Evolutionary conservation across 2,888 invertebrate genomes (phyloP), one percentile per base, ranked within the genome.

Genomic region (Troides oblongomaculatus): DNA sequence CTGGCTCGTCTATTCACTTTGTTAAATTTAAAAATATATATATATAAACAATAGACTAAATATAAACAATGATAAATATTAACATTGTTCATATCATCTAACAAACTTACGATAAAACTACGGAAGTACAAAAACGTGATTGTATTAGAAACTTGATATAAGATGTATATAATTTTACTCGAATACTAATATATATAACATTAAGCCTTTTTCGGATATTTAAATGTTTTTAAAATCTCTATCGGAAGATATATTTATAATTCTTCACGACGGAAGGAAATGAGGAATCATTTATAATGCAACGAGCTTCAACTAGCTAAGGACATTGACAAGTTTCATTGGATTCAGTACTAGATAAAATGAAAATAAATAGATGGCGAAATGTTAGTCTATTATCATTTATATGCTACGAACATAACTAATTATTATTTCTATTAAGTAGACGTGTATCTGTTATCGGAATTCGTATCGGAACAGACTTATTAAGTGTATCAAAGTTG

Each of bases 401-500:
- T 30, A 30, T 3, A 30, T 30, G 30, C 30, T 30, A 30, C 3
- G 10, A 10, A 43, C 8, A 7, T 43, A 43, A 43, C 8, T 12
- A 43, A 43, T 43, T 8, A 43, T 12, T 43, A 8, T 43, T 43
- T 43, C 43, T 14, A 12, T 46, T 46, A 46, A 12, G 12, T 14
- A 46, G 2, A 46, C 46, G 12, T 53, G 3, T 7, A 53, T 6
- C 18, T 6, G 18, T 53, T 53, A 53, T n/a, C 2, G 53, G n/a
- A 53, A n/a, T 53, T n/a, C 1, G 30, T 50, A 39, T 50, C 21
- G 18, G 2, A 30, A 25, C 25, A 30, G n/a, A 50, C 36, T 30
- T 63, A 68, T 68, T 68, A 46, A 68, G 58, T 64, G 56, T 39
- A 56, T 64, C 60, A 53, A 30, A 56, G 56, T 23, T n/a, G 46